Percentiles rank a stretch among this genome's conserved stretches.
Conservation (phyloP, 2,113 vertebrate genomes). For the Zingel zingel region DNA sequence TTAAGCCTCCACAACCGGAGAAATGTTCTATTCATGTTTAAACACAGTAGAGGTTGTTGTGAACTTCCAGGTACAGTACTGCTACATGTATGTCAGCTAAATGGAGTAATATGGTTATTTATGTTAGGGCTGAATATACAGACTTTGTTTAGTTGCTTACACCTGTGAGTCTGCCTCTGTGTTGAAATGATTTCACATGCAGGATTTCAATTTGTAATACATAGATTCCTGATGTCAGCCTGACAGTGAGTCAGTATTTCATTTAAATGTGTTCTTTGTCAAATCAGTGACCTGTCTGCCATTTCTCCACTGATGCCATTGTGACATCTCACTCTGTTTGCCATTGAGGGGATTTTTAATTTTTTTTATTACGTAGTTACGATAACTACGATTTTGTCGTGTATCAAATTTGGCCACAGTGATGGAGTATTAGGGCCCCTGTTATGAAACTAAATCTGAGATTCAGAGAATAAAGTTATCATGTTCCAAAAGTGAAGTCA, state of each 20-base stretch:
- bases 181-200: background rate
- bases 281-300: background rate
- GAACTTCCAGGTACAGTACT: background rate
- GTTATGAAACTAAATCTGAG: background rate
- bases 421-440: background rate
- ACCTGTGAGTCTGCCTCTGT: background rate
- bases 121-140: constrained; percentile 6
- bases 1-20: background rate
- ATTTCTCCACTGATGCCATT: constrained; percentile 16
- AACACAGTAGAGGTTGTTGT: constrained; percentile 8
- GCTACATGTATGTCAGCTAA: constrained; percentile 14
- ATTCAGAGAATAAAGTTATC: background rate
- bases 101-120: background rate
- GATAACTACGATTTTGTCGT: background rate
- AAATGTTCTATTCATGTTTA: background rate
- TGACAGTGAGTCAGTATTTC: background rate
- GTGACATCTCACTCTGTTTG: constrained; percentile 16
- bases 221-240: background rate
- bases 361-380: background rate
- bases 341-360: constrained; percentile 23
- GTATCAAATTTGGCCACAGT: background rate
- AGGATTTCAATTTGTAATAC: background rate
- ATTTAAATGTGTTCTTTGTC: background rate
- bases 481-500: background rate
- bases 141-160: background rate